These are phyloP conservation scores for Mionectes olivaceus DNA, from an alignment of 2,797 vertebrate species.

Conservation along the genomic window DNA sequence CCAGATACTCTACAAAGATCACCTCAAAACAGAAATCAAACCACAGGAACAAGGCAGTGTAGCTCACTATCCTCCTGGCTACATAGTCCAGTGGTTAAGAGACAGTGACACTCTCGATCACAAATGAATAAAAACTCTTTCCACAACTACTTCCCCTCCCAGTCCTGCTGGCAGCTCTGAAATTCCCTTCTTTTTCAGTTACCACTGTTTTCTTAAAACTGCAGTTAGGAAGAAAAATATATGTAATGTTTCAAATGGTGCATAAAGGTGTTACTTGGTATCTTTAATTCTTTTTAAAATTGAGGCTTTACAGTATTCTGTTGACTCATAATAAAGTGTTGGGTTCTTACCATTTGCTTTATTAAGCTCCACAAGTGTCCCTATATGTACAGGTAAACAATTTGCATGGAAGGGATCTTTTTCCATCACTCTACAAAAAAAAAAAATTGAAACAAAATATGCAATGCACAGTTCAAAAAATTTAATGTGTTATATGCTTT, in stretches of 20 bases:
- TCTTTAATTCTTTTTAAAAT: background rate
- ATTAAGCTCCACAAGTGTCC: slow-evolving; percentile 96
- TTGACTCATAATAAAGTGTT: background rate
- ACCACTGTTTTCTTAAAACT: background rate
- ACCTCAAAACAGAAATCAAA: background rate
- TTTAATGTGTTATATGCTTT: background rate
- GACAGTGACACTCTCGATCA: background rate
- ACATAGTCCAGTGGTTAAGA: background rate
- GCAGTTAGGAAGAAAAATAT: background rate
- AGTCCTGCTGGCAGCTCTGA: background rate
- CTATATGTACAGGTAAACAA: slow-evolving; percentile 98
- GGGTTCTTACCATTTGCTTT: slow-evolving; percentile 93
- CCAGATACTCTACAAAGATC: background rate
- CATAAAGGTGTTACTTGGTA: background rate
- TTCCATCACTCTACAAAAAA: slow-evolving; percentile 92
- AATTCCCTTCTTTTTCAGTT: background rate
- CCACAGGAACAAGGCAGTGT: background rate
- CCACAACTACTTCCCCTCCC: background rate
- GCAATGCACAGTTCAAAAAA: background rate
- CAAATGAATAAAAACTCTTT: background rate
- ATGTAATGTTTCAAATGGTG: background rate
- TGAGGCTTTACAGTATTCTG: background rate
- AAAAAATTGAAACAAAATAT: background rate
- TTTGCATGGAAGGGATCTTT: slow-evolving; percentile 98
- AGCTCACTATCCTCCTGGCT: background rate